Conservation (phyloP, 1,140 invertebrate genomes). For the Hestina assimilis region DNA sequence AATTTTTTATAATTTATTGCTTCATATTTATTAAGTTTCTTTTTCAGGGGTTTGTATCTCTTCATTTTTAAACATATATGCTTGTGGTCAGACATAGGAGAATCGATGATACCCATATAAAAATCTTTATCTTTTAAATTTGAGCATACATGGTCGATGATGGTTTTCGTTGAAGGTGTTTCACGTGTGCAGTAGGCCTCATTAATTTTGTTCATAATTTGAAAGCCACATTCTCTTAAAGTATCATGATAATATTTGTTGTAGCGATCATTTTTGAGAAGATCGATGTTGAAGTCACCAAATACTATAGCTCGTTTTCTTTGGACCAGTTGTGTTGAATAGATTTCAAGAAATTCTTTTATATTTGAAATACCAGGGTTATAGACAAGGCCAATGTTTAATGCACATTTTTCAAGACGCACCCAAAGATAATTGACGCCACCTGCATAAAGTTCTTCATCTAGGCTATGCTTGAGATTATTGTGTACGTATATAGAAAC, state of each 20-base stretch:
- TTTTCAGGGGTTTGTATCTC: not conserved
- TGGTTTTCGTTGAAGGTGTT: not conserved
- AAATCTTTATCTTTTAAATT: constrained; percentile 6
- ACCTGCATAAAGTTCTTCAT: not conserved
- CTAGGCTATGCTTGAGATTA: not conserved
- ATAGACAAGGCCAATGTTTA: not conserved
- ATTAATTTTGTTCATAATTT: constrained; percentile 1
- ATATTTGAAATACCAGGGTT: not conserved
- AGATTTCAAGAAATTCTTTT: constrained; percentile 3
- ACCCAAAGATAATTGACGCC: not conserved
- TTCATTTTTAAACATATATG: not conserved
- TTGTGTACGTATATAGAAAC: not conserved
- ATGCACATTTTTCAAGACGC: not conserved
- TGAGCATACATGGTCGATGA: constrained; percentile 7
- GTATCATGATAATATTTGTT: not conserved
- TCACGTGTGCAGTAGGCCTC: not conserved
- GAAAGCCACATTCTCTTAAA: not conserved
- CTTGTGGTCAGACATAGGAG: too few relatives aligned
- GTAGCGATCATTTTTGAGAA: not conserved
- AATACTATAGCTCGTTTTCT: constrained; percentile 1
- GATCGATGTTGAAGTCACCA: constrained; percentile 11
- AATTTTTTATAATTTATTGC: not conserved
- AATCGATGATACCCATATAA: not conserved
- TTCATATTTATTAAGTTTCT: not conserved
- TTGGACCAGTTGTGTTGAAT: not conserved